A percentile compares a stretch with the other conserved stretches of the same genome.
phyloP scores from a whole-genome alignment of 2,113 vertebrate species.

The Jaculus jaculus region DNA sequence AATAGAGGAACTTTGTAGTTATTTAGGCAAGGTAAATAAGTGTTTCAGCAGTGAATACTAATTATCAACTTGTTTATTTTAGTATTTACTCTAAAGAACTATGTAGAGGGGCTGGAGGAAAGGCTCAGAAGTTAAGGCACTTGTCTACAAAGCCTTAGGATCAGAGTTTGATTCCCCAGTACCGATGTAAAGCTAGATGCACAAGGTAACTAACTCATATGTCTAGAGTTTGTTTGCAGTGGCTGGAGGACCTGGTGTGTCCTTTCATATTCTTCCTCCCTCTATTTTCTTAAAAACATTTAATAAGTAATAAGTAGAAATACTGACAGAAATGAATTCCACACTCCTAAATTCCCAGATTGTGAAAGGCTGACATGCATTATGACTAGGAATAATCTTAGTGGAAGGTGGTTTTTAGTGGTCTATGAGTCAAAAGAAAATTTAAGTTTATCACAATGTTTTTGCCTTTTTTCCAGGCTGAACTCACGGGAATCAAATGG shows the following conservation, averaged over 20 bases:
- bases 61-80: constrained; percentile 35
- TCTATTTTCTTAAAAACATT: too few relatives aligned
- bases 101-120: background rate
- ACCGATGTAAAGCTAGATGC: too few relatives aligned
- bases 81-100: constrained; percentile 33
- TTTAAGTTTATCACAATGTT: constrained; percentile 12
- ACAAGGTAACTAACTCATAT: too few relatives aligned
- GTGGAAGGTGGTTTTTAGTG: constrained; percentile 6
- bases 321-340: constrained; percentile 3
- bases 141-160: too few relatives aligned
- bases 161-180: too few relatives aligned
- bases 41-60: background rate
- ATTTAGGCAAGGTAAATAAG: background rate
- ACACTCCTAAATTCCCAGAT: background rate
- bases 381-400: constrained; percentile 38
- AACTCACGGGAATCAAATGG: constrained; percentile 99
- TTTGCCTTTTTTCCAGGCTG: constrained; percentile 86
- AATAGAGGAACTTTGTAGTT: background rate
- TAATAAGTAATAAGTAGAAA: constrained; percentile 17
- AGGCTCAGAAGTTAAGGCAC: too few relatives aligned
- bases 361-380: background rate
- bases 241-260: too few relatives aligned
- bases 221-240: too few relatives aligned
- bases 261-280: too few relatives aligned
- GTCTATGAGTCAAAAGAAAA: constrained; percentile 34